These are phyloP conservation scores for Coturnix japonica DNA, from an alignment of 2,113 vertebrate genomes.

Conservation along the genomic window DNA sequence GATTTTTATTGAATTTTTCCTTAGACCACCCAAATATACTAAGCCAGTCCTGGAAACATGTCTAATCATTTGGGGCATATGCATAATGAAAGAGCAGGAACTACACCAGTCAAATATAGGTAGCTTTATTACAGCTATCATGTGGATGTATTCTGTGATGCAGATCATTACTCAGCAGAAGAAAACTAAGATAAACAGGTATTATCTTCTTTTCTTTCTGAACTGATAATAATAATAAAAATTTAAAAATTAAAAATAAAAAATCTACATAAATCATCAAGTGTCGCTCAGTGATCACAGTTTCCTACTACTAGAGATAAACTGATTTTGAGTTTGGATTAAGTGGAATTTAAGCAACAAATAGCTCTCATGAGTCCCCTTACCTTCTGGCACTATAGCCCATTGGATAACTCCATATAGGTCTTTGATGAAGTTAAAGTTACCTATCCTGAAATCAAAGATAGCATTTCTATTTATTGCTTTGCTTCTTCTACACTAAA, in stretches of 20 bases:
- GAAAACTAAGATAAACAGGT: neutral
- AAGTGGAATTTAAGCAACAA: too few species aligned
- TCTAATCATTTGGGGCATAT: neutral
- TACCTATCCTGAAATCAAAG: too few species aligned
- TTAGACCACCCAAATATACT: neutral
- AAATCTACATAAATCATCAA: neutral
- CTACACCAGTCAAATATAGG: neutral
- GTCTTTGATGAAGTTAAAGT: too few species aligned
- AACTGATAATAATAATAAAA: too few species aligned
- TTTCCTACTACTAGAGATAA: too few species aligned
- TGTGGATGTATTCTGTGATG: neutral
- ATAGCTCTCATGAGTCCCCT: too few species aligned
- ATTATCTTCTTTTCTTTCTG: neutral
- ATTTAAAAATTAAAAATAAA: too few species aligned
- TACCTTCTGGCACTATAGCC: too few species aligned
- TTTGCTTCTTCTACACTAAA: too few species aligned
- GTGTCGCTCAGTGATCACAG: neutral
- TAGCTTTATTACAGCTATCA: neutral
- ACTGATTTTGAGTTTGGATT: too few species aligned
- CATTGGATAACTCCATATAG: too few species aligned
- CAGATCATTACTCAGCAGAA: neutral
- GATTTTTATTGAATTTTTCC: accelerated
- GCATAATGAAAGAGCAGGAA: neutral
- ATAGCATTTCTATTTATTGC: too few species aligned
- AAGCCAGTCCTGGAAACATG: neutral